Conservation (phyloP, 2,113 vertebrate species). For the Nerophis ophidion region DNA sequence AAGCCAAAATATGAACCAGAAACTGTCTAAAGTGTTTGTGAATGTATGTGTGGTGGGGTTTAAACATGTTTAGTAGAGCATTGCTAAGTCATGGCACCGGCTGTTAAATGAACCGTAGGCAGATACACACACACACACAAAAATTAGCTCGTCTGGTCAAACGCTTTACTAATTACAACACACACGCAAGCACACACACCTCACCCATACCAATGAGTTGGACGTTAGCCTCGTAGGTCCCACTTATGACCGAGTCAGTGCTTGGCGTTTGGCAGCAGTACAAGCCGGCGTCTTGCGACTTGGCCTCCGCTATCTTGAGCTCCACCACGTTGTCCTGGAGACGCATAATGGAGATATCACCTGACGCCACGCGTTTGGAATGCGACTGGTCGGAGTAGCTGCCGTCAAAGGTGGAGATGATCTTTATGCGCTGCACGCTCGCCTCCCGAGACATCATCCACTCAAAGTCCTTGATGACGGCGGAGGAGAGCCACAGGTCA, state of each 20-base stretch:
- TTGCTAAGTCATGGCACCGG: conserved; percentile 23
- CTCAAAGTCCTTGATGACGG: conserved; percentile 81
- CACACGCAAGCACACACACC: neutral
- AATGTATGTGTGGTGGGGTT: conserved; percentile 12
- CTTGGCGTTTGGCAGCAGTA: conserved; percentile 89
- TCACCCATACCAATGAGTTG: conserved; percentile 76
- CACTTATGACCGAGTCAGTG: conserved; percentile 82
- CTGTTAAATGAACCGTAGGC: conserved; percentile 30
- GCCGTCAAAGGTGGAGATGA: conserved; percentile 86
- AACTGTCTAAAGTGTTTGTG: conserved; percentile 21
- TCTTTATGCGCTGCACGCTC: conserved; percentile 22
- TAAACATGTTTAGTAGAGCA: conserved; percentile 25
- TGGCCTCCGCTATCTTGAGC: conserved; percentile 77
- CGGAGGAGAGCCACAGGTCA: neutral
- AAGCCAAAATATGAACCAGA: conserved; percentile 10
- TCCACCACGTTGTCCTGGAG: conserved; percentile 77
- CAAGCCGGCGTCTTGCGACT: conserved; percentile 73
- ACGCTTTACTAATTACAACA: neutral
- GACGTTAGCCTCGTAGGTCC: conserved; percentile 86
- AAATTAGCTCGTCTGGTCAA: neutral
- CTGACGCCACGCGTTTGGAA: conserved; percentile 68
- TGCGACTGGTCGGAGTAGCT: conserved; percentile 72
- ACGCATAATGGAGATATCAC: conserved; percentile 74
- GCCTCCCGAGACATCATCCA: conserved; percentile 70
- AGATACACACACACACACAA: conserved; percentile 7